A percentile compares a stretch with the other conserved stretches of the same genome.
Evolutionary conservation across 2,113 vertebrate species (phyloP).

Genomic region (Ictidomys tridecemlineatus): DNA sequence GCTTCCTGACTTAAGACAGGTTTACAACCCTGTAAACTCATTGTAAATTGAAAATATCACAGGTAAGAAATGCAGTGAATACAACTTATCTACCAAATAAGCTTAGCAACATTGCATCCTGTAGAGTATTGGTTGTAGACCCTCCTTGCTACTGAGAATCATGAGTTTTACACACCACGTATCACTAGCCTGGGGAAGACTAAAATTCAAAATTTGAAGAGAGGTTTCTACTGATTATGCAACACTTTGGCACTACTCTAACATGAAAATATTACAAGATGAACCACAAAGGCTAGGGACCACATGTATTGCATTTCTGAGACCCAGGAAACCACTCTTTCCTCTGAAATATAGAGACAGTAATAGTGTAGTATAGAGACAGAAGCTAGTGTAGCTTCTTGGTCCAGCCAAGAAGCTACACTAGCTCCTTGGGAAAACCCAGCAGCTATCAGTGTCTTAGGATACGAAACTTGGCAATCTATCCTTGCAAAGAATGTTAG

Average conservation of each 20-base stretch:
- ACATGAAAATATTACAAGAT: not conserved
- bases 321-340: not conserved
- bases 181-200: not conserved
- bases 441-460: not conserved
- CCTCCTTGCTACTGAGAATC: not conserved
- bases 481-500: not conserved
- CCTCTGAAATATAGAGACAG: not conserved
- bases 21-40: not conserved
- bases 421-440: accelerated
- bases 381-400: too few relatives aligned
- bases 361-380: too few relatives aligned
- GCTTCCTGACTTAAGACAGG: not conserved
- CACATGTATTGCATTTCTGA: not conserved
- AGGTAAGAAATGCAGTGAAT: not conserved
- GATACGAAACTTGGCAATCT: not conserved
- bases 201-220: not conserved
- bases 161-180: not conserved
- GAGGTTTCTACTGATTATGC: not conserved
- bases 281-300: not conserved
- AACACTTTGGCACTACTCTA: not conserved
- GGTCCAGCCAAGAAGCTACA: not conserved
- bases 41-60: not conserved
- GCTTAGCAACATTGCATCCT: not conserved
- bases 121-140: too few relatives aligned
- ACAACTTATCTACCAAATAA: too few relatives aligned